A percentile compares a stretch with the other conserved stretches of the same genome.
phyloP scores from a whole-genome alignment of 2,888 invertebrate genomes.

The Taphrorychus bicolor region DNA sequence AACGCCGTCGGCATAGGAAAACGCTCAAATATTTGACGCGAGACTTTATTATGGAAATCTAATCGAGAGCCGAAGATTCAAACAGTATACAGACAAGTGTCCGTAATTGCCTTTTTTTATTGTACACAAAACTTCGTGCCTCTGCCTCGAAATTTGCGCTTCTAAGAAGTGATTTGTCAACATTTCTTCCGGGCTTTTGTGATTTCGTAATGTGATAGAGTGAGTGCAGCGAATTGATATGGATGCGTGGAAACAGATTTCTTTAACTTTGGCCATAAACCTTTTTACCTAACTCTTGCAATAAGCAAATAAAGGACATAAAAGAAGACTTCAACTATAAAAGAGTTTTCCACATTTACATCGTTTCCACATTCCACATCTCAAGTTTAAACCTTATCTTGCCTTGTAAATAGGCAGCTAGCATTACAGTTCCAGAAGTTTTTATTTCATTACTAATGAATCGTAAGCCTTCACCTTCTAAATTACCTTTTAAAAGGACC shows the following conservation, averaged over 20 bases:
- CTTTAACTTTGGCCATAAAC: not conserved
- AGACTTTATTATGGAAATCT: constrained; percentile 5
- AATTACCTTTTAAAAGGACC: too few species aligned
- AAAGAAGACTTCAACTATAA: too few species aligned
- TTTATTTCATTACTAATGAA: too few species aligned
- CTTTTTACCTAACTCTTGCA: too few species aligned
- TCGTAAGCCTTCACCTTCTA: too few species aligned
- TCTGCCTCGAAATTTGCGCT: not conserved
- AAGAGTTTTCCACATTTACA: too few species aligned
- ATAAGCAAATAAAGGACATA: too few species aligned
- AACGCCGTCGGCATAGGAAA: not conserved
- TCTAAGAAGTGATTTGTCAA: constrained; percentile 4
- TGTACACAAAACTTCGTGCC: constrained; percentile 22
- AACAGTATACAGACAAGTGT: not conserved
- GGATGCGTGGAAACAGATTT: not conserved
- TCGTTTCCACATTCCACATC: too few species aligned
- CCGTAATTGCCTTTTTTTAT: constrained; percentile 3
- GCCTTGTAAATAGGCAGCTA: too few species aligned
- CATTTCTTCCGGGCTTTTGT: not conserved
- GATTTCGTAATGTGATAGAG: not conserved
- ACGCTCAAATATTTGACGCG: not conserved
- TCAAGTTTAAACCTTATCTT: too few species aligned
- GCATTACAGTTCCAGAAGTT: too few species aligned
- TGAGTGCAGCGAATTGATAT: not conserved
- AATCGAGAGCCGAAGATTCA: not conserved